Evolutionary conservation across 1,140 invertebrate genomes (phyloP).

Genomic region (Solenopsis invicta): DNA sequence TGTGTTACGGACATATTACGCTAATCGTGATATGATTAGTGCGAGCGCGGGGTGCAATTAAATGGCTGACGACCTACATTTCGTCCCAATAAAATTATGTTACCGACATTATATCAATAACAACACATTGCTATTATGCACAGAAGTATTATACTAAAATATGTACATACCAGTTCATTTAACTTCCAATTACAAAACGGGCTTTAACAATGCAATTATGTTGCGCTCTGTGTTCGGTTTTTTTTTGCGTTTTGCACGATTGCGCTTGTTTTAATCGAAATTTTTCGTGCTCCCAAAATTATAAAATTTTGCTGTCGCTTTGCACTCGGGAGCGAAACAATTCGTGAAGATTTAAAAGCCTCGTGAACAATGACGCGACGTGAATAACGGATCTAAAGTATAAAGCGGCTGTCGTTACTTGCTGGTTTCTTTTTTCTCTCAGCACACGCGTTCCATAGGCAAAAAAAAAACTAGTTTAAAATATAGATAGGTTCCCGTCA

Average conservation of each 20-base stretch:
- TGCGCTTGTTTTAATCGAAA: not conserved
- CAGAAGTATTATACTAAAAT: not conserved
- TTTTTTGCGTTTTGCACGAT: not conserved
- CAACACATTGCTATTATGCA: not conserved
- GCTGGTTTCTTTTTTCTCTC: not conserved
- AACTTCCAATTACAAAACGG: not conserved
- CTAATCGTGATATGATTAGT: slow-evolving; percentile 19
- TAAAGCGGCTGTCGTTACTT: slow-evolving; percentile 19
- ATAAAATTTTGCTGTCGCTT: not conserved
- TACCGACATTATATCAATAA: not conserved
- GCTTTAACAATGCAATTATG: not conserved
- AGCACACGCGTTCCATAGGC: not conserved
- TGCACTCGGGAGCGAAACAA: not conserved
- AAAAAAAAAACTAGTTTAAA: slow-evolving; percentile 4
- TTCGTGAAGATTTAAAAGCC: not conserved
- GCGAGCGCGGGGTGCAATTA: not conserved
- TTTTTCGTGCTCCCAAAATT: not conserved
- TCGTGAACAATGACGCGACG: not conserved
- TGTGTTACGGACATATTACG: not conserved
- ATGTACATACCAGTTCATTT: not conserved
- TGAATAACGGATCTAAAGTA: not conserved
- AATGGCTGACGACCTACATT: slow-evolving; percentile 1
- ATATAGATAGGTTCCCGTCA: slow-evolving; percentile 38
- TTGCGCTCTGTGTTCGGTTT: not conserved
- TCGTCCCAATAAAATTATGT: slow-evolving; percentile 16